phyloP scores from a whole-genome alignment of 2,888 invertebrate genomes.

The Gonocerus acuteangulatus region DNA sequence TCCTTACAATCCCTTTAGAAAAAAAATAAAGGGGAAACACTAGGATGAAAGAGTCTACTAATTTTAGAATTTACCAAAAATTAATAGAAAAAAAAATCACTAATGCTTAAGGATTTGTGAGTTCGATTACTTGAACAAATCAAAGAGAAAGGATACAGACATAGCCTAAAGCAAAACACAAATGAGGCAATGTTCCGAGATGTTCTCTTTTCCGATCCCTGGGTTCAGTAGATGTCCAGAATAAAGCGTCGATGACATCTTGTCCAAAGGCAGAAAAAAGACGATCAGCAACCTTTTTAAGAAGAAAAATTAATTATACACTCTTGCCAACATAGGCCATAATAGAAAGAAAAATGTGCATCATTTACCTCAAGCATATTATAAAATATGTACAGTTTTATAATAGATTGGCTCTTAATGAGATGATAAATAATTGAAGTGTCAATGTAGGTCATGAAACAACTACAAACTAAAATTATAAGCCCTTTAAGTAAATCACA shows the following conservation, averaged over 20 bases:
- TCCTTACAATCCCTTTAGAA: too few relatives aligned
- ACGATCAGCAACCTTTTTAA: constrained; percentile 59
- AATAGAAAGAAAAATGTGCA: background rate
- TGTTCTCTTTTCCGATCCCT: constrained; percentile 72
- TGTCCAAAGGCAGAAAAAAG: constrained; percentile 94
- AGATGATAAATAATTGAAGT: constrained; percentile 97
- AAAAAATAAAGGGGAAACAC: too few relatives aligned
- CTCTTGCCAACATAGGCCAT: background rate
- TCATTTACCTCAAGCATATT: constrained; percentile 96
- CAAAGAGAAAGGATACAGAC: constrained; percentile 86
- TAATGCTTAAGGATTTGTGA: too few relatives aligned
- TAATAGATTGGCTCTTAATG: constrained; percentile 94
- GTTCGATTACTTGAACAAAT: too few relatives aligned
- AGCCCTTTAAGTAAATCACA: constrained; percentile 94
- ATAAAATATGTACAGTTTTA: constrained; percentile 98
- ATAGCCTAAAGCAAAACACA: constrained; percentile 85
- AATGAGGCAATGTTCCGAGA: constrained; percentile 80
- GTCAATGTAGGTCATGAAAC: constrained; percentile 84
- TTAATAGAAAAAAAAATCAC: too few relatives aligned
- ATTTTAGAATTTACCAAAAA: too few relatives aligned
- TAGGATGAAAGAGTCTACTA: too few relatives aligned
- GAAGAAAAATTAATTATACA: background rate
- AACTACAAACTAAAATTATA: constrained; percentile 72
- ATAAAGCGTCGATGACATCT: constrained; percentile 93
- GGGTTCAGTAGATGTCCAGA: constrained; percentile 98